These are phyloP conservation scores for Tetragnatha versicolor DNA, from an alignment of 1,140 invertebrate species.

Conservation along the genomic window DNA sequence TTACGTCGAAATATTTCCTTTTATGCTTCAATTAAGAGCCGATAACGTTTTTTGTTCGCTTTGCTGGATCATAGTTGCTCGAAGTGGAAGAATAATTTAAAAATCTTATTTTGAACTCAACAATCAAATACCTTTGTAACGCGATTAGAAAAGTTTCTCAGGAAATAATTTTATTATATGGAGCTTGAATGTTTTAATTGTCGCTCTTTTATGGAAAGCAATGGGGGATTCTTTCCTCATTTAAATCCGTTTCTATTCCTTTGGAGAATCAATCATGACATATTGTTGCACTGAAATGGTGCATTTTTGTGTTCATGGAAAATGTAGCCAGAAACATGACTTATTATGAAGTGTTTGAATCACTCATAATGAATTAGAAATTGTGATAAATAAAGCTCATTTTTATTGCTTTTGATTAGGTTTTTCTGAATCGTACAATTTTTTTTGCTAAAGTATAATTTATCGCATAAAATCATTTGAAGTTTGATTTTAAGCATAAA, in stretches of 20 bases:
- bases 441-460: too few species aligned
- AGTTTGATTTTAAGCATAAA: too few species aligned
- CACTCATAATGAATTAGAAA: too few species aligned
- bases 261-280: too few species aligned
- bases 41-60: not conserved
- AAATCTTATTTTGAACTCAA: slow-evolving; percentile 42
- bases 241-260: not conserved
- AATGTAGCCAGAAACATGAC: too few species aligned
- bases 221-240: not conserved
- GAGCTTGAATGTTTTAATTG: slow-evolving; percentile 34
- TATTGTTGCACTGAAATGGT: too few species aligned
- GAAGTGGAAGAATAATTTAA: slow-evolving; percentile 18
- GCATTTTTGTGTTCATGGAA: too few species aligned
- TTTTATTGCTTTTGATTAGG: too few species aligned
- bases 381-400: too few species aligned
- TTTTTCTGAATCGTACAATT: too few species aligned
- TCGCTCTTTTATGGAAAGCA: not conserved
- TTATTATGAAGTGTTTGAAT: too few species aligned
- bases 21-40: slow-evolving; percentile 13
- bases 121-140: slow-evolving; percentile 42
- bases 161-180: slow-evolving; percentile 38
- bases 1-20: not conserved
- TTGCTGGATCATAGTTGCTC: not conserved
- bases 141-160: slow-evolving; percentile 29
- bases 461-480: too few species aligned